These are phyloP conservation scores for Drosophila melanica DNA, from an alignment of 1,140 invertebrate species.

Conservation along the genomic window DNA sequence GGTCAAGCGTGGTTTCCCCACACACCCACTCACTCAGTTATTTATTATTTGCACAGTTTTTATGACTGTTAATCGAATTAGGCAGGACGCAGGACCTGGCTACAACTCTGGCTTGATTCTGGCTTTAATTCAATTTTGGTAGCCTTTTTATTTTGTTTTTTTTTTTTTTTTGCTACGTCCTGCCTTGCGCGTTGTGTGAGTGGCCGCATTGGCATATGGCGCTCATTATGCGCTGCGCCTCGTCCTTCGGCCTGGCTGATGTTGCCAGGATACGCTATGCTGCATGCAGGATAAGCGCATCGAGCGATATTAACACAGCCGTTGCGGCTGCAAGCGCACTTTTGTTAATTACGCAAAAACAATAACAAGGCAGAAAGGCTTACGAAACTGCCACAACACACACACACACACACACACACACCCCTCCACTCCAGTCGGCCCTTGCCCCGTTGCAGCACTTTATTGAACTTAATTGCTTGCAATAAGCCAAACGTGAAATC, in stretches of 20 bases:
- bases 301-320: not conserved
- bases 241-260: not conserved
- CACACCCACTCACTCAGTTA: conserved; percentile 23
- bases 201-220: conserved; percentile 56
- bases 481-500: conserved; percentile 63
- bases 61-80: conserved; percentile 73
- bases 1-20: conserved; percentile 26
- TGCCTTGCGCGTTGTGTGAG: conserved; percentile 16
- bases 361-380: conserved; percentile 36
- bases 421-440: not conserved
- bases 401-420: conserved; percentile 31
- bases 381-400: conserved; percentile 11
- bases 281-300: conserved; percentile 1
- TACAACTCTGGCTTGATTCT: conserved; percentile 17
- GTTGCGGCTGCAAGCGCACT: conserved; percentile 59
- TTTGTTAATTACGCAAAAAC: conserved; percentile 76
- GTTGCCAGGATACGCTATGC: not conserved
- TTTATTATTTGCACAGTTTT: conserved; percentile 62
- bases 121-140: conserved; percentile 71
- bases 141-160: conserved; percentile 7
- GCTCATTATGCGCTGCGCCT: conserved; percentile 57
- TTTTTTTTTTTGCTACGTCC: conserved; percentile 12
- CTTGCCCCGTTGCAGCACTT: conserved; percentile 51
- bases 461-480: conserved; percentile 80
- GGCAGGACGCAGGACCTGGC: conserved; percentile 22